Conservation (phyloP, 2,888 invertebrate species). For the Heteropelma amictum region DNA sequence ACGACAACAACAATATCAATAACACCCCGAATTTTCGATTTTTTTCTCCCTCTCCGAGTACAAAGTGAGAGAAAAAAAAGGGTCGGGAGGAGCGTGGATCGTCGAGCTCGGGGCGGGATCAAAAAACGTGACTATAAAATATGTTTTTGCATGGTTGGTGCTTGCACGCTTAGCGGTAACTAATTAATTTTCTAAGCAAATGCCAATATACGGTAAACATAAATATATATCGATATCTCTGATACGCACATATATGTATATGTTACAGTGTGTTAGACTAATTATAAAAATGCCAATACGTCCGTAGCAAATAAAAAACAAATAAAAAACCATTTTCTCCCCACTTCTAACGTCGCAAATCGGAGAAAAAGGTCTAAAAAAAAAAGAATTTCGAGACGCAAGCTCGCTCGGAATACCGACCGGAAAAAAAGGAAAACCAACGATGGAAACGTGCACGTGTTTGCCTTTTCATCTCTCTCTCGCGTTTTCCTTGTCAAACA, state of each 20-base stretch:
- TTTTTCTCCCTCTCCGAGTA: background rate
- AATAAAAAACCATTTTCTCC: background rate
- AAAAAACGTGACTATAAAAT: constrained; percentile 56
- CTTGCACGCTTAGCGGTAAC: constrained; percentile 74
- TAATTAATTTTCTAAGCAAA: constrained; percentile 71
- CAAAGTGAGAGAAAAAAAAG: background rate
- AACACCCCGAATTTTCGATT: background rate
- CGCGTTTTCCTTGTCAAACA: background rate
- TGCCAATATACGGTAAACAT: constrained; percentile 60
- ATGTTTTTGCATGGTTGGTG: constrained; percentile 68
- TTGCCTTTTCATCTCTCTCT: background rate
- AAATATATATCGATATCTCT: constrained; percentile 33
- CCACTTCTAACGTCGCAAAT: background rate
- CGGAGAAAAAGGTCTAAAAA: constrained; percentile 15
- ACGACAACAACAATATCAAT: background rate
- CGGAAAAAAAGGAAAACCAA: background rate
- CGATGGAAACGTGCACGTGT: constrained; percentile 40
- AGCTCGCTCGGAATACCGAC: constrained; percentile 13
- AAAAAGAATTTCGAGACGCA: constrained; percentile 51
- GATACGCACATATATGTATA: constrained; percentile 39
- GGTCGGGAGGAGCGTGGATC: background rate
- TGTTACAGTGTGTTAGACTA: constrained; percentile 21
- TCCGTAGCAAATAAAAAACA: too few species aligned
- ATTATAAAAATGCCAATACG: constrained; percentile 40
- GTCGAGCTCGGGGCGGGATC: background rate